Conservation (phyloP, 2,888 invertebrate genomes). For the Stenoptilia bipunctidactyla region DNA sequence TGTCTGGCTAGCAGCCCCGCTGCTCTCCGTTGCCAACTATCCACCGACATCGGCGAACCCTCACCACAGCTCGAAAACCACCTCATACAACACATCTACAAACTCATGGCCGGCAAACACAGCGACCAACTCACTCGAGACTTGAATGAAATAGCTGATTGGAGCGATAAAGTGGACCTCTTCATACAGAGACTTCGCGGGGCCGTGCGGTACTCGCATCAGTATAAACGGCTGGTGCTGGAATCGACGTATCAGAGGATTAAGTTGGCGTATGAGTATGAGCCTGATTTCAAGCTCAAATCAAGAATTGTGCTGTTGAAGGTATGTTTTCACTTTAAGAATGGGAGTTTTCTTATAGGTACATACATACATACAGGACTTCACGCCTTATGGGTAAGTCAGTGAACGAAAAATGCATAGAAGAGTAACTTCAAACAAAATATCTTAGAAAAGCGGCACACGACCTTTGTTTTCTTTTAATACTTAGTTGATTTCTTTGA, state of each 20-base stretch:
- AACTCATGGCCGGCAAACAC: slow-evolving; percentile 20
- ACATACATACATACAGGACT: too few relatives aligned
- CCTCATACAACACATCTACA: slow-evolving; percentile 23
- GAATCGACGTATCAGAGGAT: slow-evolving; percentile 26
- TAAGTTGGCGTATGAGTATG: slow-evolving; percentile 23
- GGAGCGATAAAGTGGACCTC: slow-evolving; percentile 23
- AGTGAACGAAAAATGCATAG: too few relatives aligned
- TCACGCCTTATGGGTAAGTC: too few relatives aligned
- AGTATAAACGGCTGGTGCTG: slow-evolving; percentile 23
- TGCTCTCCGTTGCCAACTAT: slow-evolving; percentile 24
- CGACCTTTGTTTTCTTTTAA: too few relatives aligned
- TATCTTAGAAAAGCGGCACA: too few relatives aligned
- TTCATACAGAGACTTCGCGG: slow-evolving; percentile 19
- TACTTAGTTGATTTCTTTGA: too few relatives aligned
- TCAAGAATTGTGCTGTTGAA: slow-evolving; percentile 34
- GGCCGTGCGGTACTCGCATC: slow-evolving; percentile 21
- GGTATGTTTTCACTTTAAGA: too few relatives aligned
- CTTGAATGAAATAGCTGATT: slow-evolving; percentile 17
- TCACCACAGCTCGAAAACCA: slow-evolving; percentile 25
- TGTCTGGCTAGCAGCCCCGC: slow-evolving; percentile 41
- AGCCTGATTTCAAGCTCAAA: slow-evolving; percentile 25
- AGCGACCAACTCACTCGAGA: slow-evolving; percentile 16
- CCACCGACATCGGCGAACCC: slow-evolving; percentile 25
- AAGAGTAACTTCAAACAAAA: too few relatives aligned
- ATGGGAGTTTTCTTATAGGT: too few relatives aligned